Percentiles rank a stretch among this genome's conserved stretches.
Conservation (phyloP, 2,888 invertebrate species). For the Magallana nippona region DNA sequence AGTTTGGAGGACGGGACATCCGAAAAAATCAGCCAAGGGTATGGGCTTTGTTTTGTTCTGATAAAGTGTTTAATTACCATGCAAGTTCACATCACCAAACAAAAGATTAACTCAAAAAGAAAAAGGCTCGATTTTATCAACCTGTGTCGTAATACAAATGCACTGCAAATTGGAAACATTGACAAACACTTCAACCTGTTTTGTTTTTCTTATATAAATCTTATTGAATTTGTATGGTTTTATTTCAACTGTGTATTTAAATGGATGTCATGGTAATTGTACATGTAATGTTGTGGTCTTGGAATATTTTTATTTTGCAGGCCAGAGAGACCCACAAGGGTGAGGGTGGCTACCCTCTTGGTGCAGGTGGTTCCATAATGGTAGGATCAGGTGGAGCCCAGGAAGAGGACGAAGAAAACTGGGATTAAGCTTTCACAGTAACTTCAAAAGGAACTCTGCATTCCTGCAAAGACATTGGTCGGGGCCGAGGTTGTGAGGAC, state of each 20-base stretch:
- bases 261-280: neutral
- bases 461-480: neutral
- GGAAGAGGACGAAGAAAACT: constrained; percentile 67
- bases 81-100: too few relatives aligned
- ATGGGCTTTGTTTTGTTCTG: constrained; percentile 17
- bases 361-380: constrained; percentile 54
- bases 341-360: constrained; percentile 55
- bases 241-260: too few relatives aligned
- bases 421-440: constrained; percentile 56
- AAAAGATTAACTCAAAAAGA: too few relatives aligned
- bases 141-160: too few relatives aligned
- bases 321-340: constrained; percentile 58
- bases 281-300: neutral
- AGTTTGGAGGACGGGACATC: constrained; percentile 76
- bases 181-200: too few relatives aligned
- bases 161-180: too few relatives aligned
- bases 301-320: constrained; percentile 50
- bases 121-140: too few relatives aligned
- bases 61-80: too few relatives aligned
- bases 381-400: constrained; percentile 55
- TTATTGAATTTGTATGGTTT: too few relatives aligned
- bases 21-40: constrained; percentile 67
- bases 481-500: neutral
- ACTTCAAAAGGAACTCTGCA: neutral
- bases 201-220: too few relatives aligned